phyloP scores from a whole-genome alignment of 2,888 invertebrate genomes.

The Leptopterna dolabrata region DNA sequence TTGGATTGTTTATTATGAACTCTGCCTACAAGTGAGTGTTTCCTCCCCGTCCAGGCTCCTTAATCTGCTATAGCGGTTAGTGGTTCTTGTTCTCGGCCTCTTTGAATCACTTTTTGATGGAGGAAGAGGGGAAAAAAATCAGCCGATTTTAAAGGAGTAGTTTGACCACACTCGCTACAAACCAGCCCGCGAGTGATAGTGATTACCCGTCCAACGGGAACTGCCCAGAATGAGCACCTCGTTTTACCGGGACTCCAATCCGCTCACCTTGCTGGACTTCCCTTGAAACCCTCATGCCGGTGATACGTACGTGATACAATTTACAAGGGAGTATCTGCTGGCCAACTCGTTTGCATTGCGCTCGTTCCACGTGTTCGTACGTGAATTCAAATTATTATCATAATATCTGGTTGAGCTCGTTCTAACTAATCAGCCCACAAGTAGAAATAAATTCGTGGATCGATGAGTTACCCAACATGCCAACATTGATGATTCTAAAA shows the following conservation, averaged over 20 bases:
- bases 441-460: no score
- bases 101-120: neutral
- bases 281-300: neutral
- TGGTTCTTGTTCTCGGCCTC: neutral
- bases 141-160: neutral
- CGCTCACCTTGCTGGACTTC: neutral
- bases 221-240: neutral
- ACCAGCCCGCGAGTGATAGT: neutral
- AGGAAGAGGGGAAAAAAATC: neutral
- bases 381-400: neutral
- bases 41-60: neutral
- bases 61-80: neutral
- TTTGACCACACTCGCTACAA: neutral
- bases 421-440: no score
- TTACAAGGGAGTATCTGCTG: neutral
- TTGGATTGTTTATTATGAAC: no score
- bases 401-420: no score
- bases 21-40: no score
- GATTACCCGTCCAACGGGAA: slow-evolving; percentile 1
- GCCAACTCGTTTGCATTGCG: neutral
- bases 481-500: no score
- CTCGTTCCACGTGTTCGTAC: neutral
- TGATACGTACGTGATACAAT: neutral
- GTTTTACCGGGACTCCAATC: neutral
- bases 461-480: no score